Base-by-base conservation (phyloP, 2,113 vertebrate species). In the Callorhinus ursinus region DNA sequence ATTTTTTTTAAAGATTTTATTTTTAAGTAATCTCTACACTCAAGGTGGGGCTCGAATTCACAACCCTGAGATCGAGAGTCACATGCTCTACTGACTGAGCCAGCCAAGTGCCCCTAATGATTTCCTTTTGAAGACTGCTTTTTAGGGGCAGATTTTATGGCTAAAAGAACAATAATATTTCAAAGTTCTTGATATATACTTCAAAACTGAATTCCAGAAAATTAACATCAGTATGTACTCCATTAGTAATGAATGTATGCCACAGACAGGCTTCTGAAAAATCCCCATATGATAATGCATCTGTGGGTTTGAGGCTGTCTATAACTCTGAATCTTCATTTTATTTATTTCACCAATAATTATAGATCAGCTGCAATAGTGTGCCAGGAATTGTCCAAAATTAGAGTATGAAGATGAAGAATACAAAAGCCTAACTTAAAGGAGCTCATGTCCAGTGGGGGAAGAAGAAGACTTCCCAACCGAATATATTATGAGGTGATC, bases 251-350 rank as follows among this genome's bases (percentile, higher is more conserved):
- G 53, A 80, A 92, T 24, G 21, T 84, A 72, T 31, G 24, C 61
- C 42, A 92, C 4, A 63, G 69, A 84, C 51, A 84, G 33, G 16
- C 57, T 92, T 51, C 55, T 94, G 77, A 94, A 94, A 96, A 89
- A 51, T 65, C 36, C 72, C 28, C 33, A 85, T 55, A 81, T 69
- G 42, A 86, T 74, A 26, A 79, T 74, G 26, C 16, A 69, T 53
- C 39, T 90, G 36, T 81, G 33, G 6, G 14, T 59, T 69, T 89
- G 36, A 92, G 14, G 63, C 19, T 88, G 39, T 65, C 72, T 91
- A 74, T 63, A 92, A 59, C 42, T 92, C 15, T 69, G 13, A 88
- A 85, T 74, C 7, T 93, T 90, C 18, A 85, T 65, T 94, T 87
- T 80, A 84, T 90, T 94, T 85, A 80, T 81, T 79, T 46, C 24